Evolutionary conservation across 2,797 vertebrate species (phyloP).

Genomic region (Cetoscarus ocellatus): DNA sequence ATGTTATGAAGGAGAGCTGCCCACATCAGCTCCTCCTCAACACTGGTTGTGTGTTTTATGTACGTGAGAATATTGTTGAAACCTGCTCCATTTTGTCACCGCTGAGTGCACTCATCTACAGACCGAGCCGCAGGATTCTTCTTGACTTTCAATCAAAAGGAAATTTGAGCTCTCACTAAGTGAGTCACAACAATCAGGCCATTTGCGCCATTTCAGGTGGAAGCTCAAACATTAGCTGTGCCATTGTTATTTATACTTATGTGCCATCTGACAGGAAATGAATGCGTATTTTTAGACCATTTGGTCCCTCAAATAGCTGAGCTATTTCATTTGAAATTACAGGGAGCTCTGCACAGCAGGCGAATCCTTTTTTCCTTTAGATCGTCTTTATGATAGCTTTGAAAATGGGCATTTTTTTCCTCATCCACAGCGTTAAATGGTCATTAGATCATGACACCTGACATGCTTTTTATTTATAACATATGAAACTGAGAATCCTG

Average conservation of each 20-base stretch:
- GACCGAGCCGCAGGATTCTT: constrained; percentile 19
- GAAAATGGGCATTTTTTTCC: constrained; percentile 3
- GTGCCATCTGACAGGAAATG: constrained; percentile 22
- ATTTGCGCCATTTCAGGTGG: constrained; percentile 16
- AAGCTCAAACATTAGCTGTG: constrained; percentile 35
- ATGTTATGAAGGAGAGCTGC: constrained; percentile 36
- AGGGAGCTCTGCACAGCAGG: constrained; percentile 31
- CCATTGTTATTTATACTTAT: constrained; percentile 36
- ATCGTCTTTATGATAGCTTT: constrained; percentile 2
- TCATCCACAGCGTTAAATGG: constrained; percentile 2
- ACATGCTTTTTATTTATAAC: constrained; percentile 13
- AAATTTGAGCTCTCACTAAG: constrained; percentile 12
- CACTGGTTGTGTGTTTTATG: constrained; percentile 40
- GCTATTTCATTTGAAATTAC: constrained; percentile 28
- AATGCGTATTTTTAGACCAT: constrained; percentile 51
- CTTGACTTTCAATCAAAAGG: constrained; percentile 6
- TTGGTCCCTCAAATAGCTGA: constrained; percentile 48
- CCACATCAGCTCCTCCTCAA: constrained; percentile 39
- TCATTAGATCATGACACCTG: constrained; percentile 11
- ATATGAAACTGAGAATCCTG: background rate
- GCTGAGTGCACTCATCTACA: constrained; percentile 14
- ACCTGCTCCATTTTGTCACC: constrained; percentile 27
- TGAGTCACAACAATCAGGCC: constrained; percentile 10
- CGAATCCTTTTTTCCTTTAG: constrained; percentile 34
- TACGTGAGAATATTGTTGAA: constrained; percentile 47